These are phyloP conservation scores for Drosophila sordidula DNA, from an alignment of 2,888 invertebrate species.

Conservation along the genomic window DNA sequence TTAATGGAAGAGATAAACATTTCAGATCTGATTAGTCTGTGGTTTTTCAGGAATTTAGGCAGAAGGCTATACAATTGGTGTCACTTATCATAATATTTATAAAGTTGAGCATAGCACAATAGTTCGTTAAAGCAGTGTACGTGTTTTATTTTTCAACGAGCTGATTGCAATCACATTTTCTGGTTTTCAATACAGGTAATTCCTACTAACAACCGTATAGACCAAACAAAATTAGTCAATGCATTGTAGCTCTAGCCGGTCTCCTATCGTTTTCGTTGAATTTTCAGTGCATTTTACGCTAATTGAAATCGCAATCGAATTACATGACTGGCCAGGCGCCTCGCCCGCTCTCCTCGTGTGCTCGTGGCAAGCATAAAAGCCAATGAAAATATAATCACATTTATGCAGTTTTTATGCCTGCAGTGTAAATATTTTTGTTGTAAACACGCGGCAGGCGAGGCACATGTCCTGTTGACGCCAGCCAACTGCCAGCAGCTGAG, in stretches of 20 bases:
- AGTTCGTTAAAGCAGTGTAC: not conserved
- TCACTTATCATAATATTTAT: not conserved
- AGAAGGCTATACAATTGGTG: not conserved
- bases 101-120: too few species aligned
- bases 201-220: slow-evolving; percentile 11
- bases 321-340: slow-evolving; percentile 54
- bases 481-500: slow-evolving; percentile 22
- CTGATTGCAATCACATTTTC: slow-evolving; percentile 9
- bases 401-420: slow-evolving; percentile 81
- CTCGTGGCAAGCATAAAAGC: slow-evolving; percentile 42
- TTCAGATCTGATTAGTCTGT: not conserved
- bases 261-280: slow-evolving; percentile 27
- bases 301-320: slow-evolving; percentile 82
- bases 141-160: not conserved
- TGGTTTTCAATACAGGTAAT: slow-evolving; percentile 21
- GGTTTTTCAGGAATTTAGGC: not conserved
- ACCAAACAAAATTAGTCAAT: slow-evolving; percentile 25
- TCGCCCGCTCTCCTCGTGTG: not conserved
- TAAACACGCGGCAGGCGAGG: slow-evolving; percentile 51
- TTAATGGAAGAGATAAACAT: not conserved
- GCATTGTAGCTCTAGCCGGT: slow-evolving; percentile 11
- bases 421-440: slow-evolving; percentile 79
- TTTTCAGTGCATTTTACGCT: slow-evolving; percentile 71
- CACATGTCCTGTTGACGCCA: slow-evolving; percentile 37
- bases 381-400: slow-evolving; percentile 82